Percentiles rank a stretch among this genome's conserved stretches.
These are phyloP conservation scores for Murina feae DNA, from an alignment of 2,113 vertebrate species.

Conservation along the genomic window DNA sequence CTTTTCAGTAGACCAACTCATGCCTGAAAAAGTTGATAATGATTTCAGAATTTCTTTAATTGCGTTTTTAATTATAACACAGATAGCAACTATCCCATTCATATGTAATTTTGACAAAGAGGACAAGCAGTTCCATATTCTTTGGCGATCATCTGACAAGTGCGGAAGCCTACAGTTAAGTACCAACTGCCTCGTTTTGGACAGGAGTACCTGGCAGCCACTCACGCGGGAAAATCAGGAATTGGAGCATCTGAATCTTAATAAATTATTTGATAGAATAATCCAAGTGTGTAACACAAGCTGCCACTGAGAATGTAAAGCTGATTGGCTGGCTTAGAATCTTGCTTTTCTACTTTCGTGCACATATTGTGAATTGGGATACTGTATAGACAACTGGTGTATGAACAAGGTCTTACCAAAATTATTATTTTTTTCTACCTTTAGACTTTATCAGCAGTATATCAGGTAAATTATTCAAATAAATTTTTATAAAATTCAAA, in stretches of 20 bases:
- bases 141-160: conserved; percentile 53
- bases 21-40: conserved; percentile 58
- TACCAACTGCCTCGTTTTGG: background rate
- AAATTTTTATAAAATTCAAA: background rate
- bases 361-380: background rate
- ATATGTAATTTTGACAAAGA: conserved; percentile 46
- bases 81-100: conserved; percentile 48
- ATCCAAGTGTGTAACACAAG: background rate
- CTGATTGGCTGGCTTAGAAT: background rate
- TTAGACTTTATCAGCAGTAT: background rate
- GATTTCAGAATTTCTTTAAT: conserved; percentile 65
- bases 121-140: conserved; percentile 58
- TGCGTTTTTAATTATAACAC: conserved; percentile 68
- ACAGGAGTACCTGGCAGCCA: conserved; percentile 27
- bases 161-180: background rate
- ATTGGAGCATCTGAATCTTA: conserved; percentile 42
- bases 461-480: background rate
- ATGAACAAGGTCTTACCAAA: background rate
- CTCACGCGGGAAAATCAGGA: background rate
- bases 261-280: conserved; percentile 14
- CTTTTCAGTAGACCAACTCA: background rate
- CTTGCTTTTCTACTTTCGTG: background rate
- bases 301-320: background rate
- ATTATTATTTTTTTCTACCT: background rate
- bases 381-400: background rate